Percentiles rank a stretch among this genome's conserved stretches.
phyloP scores from a whole-genome alignment of 2,888 invertebrate genomes.

The Hirudinaria manillensis region DNA sequence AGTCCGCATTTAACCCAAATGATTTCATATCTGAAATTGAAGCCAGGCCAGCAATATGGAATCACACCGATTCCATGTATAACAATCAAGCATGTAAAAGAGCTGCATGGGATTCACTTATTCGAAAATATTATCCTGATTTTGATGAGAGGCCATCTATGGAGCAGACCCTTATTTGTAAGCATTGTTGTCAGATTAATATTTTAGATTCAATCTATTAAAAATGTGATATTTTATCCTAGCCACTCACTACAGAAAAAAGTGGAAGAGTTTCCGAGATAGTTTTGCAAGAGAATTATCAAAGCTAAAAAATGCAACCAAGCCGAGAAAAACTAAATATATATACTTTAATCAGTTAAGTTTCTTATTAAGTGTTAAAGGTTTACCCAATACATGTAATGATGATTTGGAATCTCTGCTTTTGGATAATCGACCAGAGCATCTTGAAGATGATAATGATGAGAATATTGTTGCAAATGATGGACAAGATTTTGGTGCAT shows the following conservation, averaged over 20 bases:
- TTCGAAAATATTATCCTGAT: conserved; percentile 22
- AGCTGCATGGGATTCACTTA: conserved; percentile 24
- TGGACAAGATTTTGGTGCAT: conserved; percentile 17
- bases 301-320: conserved; percentile 24
- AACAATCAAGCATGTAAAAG: conserved; percentile 26
- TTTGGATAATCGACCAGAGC: background rate
- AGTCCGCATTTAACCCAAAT: conserved; percentile 13
- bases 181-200: background rate
- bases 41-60: conserved; percentile 23
- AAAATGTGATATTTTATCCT: background rate
- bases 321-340: conserved; percentile 26
- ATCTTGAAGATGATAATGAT: conserved; percentile 17
- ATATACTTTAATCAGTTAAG: conserved; percentile 25
- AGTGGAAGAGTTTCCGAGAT: conserved; percentile 29
- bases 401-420: conserved; percentile 23
- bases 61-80: conserved; percentile 22
- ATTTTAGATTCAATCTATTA: background rate
- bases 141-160: conserved; percentile 2
- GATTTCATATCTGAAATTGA: conserved; percentile 24
- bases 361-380: conserved; percentile 16
- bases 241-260: conserved; percentile 25
- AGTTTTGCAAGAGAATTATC: conserved; percentile 25
- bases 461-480: background rate
- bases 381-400: conserved; percentile 15
- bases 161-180: conserved; percentile 24